Evolutionary conservation across 64 coral and sea anemone genomes (phyloP).

Genomic region (Orbicella faveolata): DNA sequence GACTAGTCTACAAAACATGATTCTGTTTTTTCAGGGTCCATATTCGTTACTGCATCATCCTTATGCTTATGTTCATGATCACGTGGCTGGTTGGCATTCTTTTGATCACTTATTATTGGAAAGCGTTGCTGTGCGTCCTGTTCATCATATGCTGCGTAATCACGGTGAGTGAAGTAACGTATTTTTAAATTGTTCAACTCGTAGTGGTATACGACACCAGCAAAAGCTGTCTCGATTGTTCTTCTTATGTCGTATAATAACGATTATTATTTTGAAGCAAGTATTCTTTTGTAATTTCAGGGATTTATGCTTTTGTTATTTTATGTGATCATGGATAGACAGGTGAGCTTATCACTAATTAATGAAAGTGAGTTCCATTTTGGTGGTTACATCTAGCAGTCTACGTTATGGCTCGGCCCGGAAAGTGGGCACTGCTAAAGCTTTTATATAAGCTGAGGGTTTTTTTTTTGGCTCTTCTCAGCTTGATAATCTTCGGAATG

Average conservation of each 20-base stretch:
- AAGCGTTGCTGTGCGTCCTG: conserved; percentile 66
- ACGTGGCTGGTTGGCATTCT: conserved; percentile 77
- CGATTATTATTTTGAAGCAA: conserved; percentile 21
- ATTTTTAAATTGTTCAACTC: background rate
- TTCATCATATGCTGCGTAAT: conserved; percentile 75
- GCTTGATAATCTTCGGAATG: no score
- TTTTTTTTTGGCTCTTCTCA: no score
- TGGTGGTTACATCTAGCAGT: no score
- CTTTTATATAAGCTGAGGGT: no score
- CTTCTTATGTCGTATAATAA: background rate
- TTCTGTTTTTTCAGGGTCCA: conserved; percentile 54
- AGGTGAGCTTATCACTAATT: conserved; percentile 37
- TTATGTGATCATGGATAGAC: conserved; percentile 78
- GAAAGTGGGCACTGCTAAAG: no score
- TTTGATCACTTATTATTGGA: conserved; percentile 35
- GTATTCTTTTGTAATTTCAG: conserved; percentile 42
- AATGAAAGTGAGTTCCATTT: no score
- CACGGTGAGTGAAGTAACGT: conserved; percentile 57
- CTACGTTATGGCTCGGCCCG: no score
- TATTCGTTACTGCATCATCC: conserved; percentile 71
- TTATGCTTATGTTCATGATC: conserved; percentile 67
- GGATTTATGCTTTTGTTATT: conserved; percentile 83
- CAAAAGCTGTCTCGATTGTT: background rate
- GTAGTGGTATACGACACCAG: background rate
- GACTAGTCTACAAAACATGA: background rate